phyloP scores from a whole-genome alignment of 2,113 vertebrate species.

The Nothobranchius kuhntae region DNA sequence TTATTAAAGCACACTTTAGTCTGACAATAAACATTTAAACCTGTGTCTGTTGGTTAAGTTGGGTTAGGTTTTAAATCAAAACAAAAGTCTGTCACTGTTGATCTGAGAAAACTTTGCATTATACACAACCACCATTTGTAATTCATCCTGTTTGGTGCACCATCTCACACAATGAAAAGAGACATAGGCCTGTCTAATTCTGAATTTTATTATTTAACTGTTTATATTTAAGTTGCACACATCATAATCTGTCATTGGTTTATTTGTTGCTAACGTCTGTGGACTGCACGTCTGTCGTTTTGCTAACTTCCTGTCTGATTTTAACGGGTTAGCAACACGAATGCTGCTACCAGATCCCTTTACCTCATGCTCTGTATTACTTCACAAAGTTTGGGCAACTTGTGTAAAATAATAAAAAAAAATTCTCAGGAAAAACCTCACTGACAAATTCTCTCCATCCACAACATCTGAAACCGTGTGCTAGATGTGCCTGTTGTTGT shows the following conservation, averaged over 20 bases:
- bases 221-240: constrained; percentile 77
- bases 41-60: too few species aligned
- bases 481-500: constrained; percentile 22
- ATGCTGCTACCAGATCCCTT: constrained; percentile 38
- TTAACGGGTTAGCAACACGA: constrained; percentile 37
- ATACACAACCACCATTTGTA: too few species aligned
- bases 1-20: not conserved
- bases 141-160: not conserved
- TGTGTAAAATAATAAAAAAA: constrained; percentile 10
- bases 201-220: constrained; percentile 74
- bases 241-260: constrained; percentile 75
- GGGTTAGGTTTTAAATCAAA: too few species aligned
- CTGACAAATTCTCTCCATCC: constrained; percentile 39
- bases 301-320: constrained; percentile 34
- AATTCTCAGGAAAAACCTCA: constrained; percentile 28
- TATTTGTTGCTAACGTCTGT: constrained; percentile 72
- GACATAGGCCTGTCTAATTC: constrained; percentile 47
- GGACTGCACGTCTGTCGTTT: constrained; percentile 51
- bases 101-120: not conserved
- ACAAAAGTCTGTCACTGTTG: not conserved
- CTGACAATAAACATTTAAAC: not conserved
- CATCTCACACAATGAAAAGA: constrained; percentile 18
- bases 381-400: constrained; percentile 21
- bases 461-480: constrained; percentile 38
- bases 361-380: constrained; percentile 12